Evolutionary conservation across 2,113 vertebrate genomes (phyloP).

Genomic region (Macrotus californicus): DNA sequence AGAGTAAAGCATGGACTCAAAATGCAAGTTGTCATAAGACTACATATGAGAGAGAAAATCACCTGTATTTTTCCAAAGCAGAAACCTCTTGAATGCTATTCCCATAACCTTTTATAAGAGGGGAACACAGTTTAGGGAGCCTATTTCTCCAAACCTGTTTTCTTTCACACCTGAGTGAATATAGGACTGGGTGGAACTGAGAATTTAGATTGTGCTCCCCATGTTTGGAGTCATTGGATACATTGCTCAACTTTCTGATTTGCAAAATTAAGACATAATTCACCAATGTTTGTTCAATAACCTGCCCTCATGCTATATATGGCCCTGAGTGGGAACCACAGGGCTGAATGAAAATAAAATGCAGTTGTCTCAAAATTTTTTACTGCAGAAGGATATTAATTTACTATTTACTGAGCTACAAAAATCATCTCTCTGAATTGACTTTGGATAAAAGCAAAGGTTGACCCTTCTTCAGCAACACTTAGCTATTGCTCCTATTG

Average conservation of each 20-base stretch:
- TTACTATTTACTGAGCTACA: not conserved
- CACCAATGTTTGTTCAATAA: not conserved
- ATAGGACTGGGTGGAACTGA: not conserved
- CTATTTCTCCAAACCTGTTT: not conserved
- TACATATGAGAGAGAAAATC: not conserved
- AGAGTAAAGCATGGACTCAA: not conserved
- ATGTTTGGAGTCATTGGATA: not conserved
- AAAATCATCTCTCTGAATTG: not conserved
- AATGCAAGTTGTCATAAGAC: not conserved
- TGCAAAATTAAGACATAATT: not conserved
- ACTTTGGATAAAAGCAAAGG: slow-evolving; percentile 7
- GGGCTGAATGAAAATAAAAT: not conserved
- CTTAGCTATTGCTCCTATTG: not conserved
- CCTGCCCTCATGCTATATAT: not conserved
- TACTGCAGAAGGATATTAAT: not conserved
- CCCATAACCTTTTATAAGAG: not conserved
- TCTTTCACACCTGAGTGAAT: not conserved
- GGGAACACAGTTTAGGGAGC: not conserved
- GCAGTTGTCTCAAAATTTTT: not conserved
- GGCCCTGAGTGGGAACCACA: not conserved
- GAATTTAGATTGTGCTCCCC: not conserved
- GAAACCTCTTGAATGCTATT: not conserved
- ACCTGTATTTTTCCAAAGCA: not conserved
- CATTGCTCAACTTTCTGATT: not conserved
- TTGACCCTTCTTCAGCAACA: not conserved